Evolutionary conservation across 2,888 invertebrate genomes (phyloP), one percentile per base, ranked within the genome.

Genomic region (Allygus modestus): DNA sequence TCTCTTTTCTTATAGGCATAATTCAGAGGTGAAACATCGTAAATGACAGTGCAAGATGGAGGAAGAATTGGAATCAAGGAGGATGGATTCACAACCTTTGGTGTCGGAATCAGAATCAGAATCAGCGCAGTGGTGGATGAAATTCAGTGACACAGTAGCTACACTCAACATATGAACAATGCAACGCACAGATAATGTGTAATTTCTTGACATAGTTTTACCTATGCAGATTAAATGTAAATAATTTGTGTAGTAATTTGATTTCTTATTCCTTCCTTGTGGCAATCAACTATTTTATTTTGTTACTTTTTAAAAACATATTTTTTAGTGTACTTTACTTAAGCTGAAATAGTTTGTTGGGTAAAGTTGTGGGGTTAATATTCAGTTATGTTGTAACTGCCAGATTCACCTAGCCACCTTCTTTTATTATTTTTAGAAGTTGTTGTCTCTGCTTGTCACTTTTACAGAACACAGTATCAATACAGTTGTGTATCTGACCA

Each of bases 1-100:
- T 65, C 31, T 65, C 26, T 58, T n/a, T 58, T 58, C 20, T 65
- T 65, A 15, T 65, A 65, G 65, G 65, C 65, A 65, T 65, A 65
- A 65, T 65, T 65, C 65, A 15, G 65, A 65, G 31, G 17, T 65
- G 28, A 65, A 65, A n/a, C 65, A 65, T 20, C 17, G 65, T 15
- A 65, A 65, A 65, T 65, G 65, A 65, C 65, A 26, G 26, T 23
- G 7, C 23, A 51, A 51, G 51, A n/a, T n/a, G 15, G 51, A 51
- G n/a, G n/a, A 7, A 4, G 58, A 58, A 20, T 58, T 20, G 20
- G 58, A 58, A 20, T 20, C 26, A 26, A 12, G 28, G 65, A 31
- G 17, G 12, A 17, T 31, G 2, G 31, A 65, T 17, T 65, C 31
- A 23, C 20, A 65, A 65, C 28, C 12, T 65, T n/a, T n/a, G n/a